Percentiles rank a stretch among this genome's conserved stretches.
These are phyloP conservation scores for Scaptomyza reducta DNA, from an alignment of 2,888 invertebrate species.

Conservation along the genomic window DNA sequence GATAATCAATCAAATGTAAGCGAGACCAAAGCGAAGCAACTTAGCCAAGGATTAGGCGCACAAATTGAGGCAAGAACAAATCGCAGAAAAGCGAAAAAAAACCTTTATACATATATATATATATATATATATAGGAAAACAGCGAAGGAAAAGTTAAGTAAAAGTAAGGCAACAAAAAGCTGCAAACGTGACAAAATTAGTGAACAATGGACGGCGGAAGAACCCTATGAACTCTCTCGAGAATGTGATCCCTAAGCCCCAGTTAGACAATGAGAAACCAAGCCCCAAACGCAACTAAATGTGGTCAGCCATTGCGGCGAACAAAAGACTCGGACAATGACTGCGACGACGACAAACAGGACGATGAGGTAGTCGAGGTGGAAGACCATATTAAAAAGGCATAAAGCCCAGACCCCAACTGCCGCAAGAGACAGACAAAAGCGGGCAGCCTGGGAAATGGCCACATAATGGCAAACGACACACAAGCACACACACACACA, in stretches of 20 bases:
- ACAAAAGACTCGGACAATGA: conserved; percentile 69
- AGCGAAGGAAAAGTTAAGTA: conserved; percentile 49
- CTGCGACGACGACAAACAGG: conserved; percentile 1
- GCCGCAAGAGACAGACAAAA: conserved; percentile 58
- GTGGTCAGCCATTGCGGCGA: conserved; percentile 73
- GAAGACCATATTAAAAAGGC: conserved; percentile 64
- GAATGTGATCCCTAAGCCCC: conserved; percentile 61
- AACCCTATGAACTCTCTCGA: conserved; percentile 74
- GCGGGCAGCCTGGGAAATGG: conserved; percentile 66
- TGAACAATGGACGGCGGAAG: conserved; percentile 71
- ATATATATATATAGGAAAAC: not conserved
- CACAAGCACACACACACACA: conserved; percentile 30
- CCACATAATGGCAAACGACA: conserved; percentile 66
- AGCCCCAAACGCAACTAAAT: conserved; percentile 62
- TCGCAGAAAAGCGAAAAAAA: not conserved
- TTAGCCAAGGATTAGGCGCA: conserved; percentile 25
- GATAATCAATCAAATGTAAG: conserved; percentile 52
- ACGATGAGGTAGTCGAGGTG: conserved; percentile 62
- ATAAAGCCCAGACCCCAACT: conserved; percentile 60
- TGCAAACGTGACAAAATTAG: conserved; percentile 81
- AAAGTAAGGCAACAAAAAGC: conserved; percentile 71
- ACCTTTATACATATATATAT: not conserved
- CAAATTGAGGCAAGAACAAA: conserved; percentile 23
- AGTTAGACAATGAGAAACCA: conserved; percentile 45
- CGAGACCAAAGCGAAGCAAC: conserved; percentile 27